Base-by-base conservation (phyloP, 2,113 vertebrate species). In the Hydropotes inermis region DNA sequence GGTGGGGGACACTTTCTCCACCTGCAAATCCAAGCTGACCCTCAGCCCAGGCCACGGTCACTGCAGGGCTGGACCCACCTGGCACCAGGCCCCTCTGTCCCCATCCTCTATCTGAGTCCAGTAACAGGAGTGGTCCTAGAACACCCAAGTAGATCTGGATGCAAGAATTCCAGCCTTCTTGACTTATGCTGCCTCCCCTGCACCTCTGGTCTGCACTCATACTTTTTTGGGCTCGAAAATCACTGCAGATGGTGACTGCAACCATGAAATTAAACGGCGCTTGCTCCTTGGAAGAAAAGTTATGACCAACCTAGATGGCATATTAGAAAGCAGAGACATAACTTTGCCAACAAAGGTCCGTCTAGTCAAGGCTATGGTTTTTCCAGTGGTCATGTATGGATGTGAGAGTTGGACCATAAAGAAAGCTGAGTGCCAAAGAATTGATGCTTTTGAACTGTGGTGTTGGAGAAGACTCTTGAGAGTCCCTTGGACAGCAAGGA, bases 371-470 rank as follows among this genome's bases (percentile, higher is more conserved):
- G n/a, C n/a, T 70, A 70, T 70, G n/a, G 67, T 39, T 70, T 70
- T 39, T 70, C 67, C n/a, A 70, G 5, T 36, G 6, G n/a, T 70
- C 67, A 70, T 70, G n/a, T 70, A 23, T 39, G 19, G 67, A 70
- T 70, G n/a, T 70, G 67, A 70, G n/a, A 70, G 9, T 36, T 70
- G n/a, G 67, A 23, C 67, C 12, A 5, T 36, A 19, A 70, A 70
- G 67, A 70, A 23, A 36, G n/a, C 67, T 70, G 19, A 70, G 67
- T 0, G 0, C 9, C 0, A 1, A 70, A 70, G n/a, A 36, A 36
- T 36, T 70, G 64, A 36, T 11, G n/a, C 19, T 70, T 70, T 36
- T 70, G 67, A 70, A 5, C 67, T 70, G 67, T 36, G 67, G 19
- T 70, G n/a, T 1, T 70, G 67, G 67, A 39, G 67, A 70, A 70